Base-by-base conservation (phyloP, 2,797 vertebrate genomes). In the Huso huso region DNA sequence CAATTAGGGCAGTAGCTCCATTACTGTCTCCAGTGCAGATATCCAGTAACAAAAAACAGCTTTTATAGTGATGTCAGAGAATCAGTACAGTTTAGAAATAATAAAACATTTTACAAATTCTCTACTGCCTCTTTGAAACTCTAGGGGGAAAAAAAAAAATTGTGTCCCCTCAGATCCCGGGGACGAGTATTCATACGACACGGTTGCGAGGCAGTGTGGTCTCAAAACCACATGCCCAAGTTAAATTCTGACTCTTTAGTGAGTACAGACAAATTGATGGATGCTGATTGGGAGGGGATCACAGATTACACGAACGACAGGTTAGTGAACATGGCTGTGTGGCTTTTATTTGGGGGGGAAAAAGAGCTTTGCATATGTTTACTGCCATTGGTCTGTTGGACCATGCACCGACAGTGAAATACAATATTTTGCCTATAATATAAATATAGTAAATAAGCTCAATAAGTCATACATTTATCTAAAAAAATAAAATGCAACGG, bases 161-260 rank as follows among this genome's bases (percentile, higher is more conserved):
- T 71, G 66, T 72, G 69, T 72, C 63, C 70, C 67, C 68, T 64
- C 64, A 74, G 73, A 74, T 74, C 73, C 64, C 62, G 69, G 13
- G 66, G 65, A 65, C 64, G 66, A 66, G 58, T 37, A 13, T 59
- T 61, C 55, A 59, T 48, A 66, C 37, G 9, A 11, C 61, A 11
- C 23, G 61, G 23, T 48, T 62, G 15, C 61, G 8, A 62, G 15
- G 15, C 13, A 62, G 13, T 62, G 15, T 72, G 70, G 73, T 69
- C 69, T 68, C 71, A 66, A 69, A 61, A 67, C 68, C 73, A 71
- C 63, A 68, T 66, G 60, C 63, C 63, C 52, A 71, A 60, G 68
- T 72, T 66, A 74, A 64, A 61, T 63, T 66, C 10, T 60, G 53
- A 52, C 67, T 62, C 65, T 66, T 58, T 57, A 62, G 55, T 13